A percentile compares a stretch with the other conserved stretches of the same genome.
Conservation (phyloP, 2,113 vertebrate genomes). For the Thermophis baileyi region DNA sequence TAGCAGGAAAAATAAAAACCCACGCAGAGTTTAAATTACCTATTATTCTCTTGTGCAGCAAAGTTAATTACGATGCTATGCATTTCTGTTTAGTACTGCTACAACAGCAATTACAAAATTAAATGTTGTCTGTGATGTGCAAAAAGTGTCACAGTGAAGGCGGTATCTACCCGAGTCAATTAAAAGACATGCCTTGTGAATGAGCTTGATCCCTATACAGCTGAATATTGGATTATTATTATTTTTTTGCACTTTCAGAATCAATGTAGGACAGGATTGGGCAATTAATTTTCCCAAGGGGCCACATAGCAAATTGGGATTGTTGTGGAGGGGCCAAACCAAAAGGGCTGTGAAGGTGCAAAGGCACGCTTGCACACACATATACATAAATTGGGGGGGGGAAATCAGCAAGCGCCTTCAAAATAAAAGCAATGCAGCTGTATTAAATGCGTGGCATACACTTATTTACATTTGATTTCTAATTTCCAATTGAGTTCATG, state of each 20-base stretch:
- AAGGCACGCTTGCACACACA: neutral
- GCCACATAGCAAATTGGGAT: neutral
- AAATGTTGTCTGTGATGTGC: neutral
- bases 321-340: neutral
- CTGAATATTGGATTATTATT: neutral
- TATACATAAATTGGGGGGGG: neutral
- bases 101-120: neutral
- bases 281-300: neutral
- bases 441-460: neutral
- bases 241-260: neutral
- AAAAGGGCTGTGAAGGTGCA: neutral
- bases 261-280: neutral
- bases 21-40: neutral
- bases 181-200: neutral
- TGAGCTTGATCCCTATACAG: neutral
- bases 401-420: neutral
- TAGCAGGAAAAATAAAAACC: neutral
- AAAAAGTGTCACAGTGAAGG: neutral
- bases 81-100: neutral
- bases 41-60: neutral
- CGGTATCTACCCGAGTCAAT: neutral
- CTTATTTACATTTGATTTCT: neutral
- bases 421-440: neutral
- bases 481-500: neutral
- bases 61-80: neutral